Percentiles rank a stretch among this genome's conserved stretches.
Conservation (phyloP, 2,113 vertebrate species). For the Cebus imitator region DNA sequence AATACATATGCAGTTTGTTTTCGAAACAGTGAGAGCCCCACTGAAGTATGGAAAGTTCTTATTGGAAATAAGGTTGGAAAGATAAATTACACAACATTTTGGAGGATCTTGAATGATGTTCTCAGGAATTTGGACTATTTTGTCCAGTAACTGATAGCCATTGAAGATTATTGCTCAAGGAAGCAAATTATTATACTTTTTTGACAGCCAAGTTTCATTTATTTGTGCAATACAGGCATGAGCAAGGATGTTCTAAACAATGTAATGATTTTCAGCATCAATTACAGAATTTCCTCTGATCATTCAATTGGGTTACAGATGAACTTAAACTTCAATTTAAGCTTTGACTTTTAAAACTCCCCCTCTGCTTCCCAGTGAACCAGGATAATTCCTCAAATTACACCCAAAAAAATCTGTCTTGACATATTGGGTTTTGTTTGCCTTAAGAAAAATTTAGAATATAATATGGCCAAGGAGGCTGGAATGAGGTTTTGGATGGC, state of each 20-base stretch:
- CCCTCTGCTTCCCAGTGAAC: background rate
- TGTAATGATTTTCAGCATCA: background rate
- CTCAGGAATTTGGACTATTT: background rate
- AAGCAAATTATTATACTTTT: background rate
- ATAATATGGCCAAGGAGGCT: background rate
- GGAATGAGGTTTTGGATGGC: background rate
- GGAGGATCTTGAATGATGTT: background rate
- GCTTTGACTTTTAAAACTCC: constrained; percentile 1
- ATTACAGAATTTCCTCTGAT: background rate
- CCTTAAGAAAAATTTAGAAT: constrained; percentile 33
- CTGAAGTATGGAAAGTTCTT: background rate
- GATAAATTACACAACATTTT: background rate
- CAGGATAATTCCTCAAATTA: background rate
- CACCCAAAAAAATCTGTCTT: background rate
- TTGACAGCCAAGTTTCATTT: too few species aligned
- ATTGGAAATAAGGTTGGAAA: background rate
- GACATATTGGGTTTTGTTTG: background rate
- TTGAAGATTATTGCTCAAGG: background rate
- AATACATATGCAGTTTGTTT: background rate
- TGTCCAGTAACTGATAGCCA: background rate
- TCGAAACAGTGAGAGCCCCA: background rate
- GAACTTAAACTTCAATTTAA: background rate
- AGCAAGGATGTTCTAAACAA: background rate
- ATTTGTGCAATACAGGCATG: too few species aligned
- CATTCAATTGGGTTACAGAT: background rate